These are phyloP conservation scores for Phengaris alcon DNA, from an alignment of 2,888 invertebrate species.

Conservation along the genomic window DNA sequence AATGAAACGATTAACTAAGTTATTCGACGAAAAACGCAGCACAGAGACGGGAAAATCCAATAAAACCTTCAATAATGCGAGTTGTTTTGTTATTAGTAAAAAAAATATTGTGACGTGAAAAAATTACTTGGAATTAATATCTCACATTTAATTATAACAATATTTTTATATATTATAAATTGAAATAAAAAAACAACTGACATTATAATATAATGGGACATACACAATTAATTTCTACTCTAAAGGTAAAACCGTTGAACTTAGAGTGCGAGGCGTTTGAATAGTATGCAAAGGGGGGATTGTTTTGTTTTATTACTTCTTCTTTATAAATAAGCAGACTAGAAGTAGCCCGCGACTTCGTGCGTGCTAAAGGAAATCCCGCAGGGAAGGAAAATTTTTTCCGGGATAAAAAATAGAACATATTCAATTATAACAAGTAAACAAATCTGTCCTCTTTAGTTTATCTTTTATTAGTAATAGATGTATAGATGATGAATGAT, in stretches of 20 bases:
- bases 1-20: constrained; percentile 55
- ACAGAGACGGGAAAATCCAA: constrained; percentile 61
- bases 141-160: no score
- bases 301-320: constrained; percentile 31
- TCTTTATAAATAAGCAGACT: not conserved
- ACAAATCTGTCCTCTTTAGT: no score
- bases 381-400: no score
- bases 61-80: constrained; percentile 42
- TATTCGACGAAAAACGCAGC: constrained; percentile 58
- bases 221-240: constrained; percentile 68
- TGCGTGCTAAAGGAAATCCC: no score
- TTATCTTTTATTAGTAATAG: no score
- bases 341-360: no score
- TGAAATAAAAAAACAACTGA: constrained; percentile 50
- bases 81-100: constrained; percentile 30
- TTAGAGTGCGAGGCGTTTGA: constrained; percentile 36
- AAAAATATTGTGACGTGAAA: not conserved
- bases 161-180: not conserved
- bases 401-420: no score
- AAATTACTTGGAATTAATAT: no score
- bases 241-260: constrained; percentile 37
- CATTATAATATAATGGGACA: constrained; percentile 50
- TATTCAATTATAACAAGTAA: no score
- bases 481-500: no score
- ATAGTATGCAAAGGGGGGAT: constrained; percentile 34